Evolutionary conservation across 2,888 invertebrate genomes (phyloP), one percentile per base, ranked within the genome.

Genomic region (Sympetrum striolatum): DNA sequence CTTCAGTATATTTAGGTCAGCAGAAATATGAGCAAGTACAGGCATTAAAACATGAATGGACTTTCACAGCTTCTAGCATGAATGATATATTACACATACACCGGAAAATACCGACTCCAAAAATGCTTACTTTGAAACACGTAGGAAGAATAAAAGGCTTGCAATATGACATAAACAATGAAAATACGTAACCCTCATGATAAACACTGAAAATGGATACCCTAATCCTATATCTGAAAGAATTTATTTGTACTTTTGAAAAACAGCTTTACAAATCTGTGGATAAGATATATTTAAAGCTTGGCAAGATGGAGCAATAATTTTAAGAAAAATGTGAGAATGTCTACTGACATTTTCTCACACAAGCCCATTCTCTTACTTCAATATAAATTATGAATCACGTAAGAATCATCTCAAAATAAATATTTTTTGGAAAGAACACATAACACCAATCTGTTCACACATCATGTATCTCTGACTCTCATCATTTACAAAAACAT

Each of bases 181-280:
- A 73, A 14, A 73, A 73, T 12, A 73, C 31, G 14, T 12, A 31
- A 18, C 31, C 31, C 25, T 73, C 25, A 73, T 73, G 73, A 73
- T 14, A 73, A 73, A 73, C 73, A 73, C 31, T 31, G 73, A 73
- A 31, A 73, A 73, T 86, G 8, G 58, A 6, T 86, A 37, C 64
- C 86, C 60, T 64, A 86, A 37, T 60, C 22, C 60, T 86, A 86
- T 37, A 12, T 37, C 53, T 58, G 60, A 86, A 60, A 86, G 35
- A 18, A 86, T 60, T 86, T 39, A 37, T 86, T 86, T 86, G 86
- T 86, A 86, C 86, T 86, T 86, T 53, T 37, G 60, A 86, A 86
- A 37, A 60, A 37, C 53, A 37, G 35, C 6, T 37, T 60, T 73
- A 31, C 22, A 73, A 73, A 31, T 73, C 14, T 22, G 60, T 60